A percentile compares a stretch with the other conserved stretches of the same genome.
Conservation (phyloP, 2,888 invertebrate species). For the Cenopis cana region DNA sequence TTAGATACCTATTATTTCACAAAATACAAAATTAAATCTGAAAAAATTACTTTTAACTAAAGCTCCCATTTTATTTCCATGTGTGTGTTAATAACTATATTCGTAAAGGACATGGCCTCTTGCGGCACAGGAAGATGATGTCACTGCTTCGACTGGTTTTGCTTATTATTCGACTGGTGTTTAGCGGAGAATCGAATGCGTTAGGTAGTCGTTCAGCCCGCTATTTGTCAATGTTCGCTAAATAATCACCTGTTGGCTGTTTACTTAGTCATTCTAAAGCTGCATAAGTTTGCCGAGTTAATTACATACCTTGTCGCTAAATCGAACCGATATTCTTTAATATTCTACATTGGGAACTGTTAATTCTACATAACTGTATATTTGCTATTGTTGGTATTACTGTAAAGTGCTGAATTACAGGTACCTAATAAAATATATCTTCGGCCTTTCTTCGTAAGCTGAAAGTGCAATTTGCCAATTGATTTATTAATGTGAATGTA, state of each 20-base stretch:
- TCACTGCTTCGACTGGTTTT: conserved; percentile 81
- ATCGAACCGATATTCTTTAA: not conserved
- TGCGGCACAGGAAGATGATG: conserved; percentile 80
- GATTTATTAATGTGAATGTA: conserved; percentile 10
- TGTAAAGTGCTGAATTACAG: not conserved
- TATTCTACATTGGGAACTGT: too few relatives aligned
- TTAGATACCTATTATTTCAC: too few relatives aligned
- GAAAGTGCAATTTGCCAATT: not conserved
- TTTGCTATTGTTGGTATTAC: too few relatives aligned
- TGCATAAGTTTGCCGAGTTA: conserved; percentile 13
- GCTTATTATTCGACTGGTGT: conserved; percentile 77
- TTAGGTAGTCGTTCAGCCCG: conserved; percentile 60
- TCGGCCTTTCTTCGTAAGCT: not conserved
- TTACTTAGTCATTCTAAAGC: conserved; percentile 26
- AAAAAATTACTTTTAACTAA: not conserved
- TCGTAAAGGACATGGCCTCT: conserved; percentile 73
- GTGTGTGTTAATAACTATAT: conserved; percentile 48
- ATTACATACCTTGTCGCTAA: conserved; percentile 12
- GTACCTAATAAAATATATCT: not conserved
- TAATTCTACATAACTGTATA: too few relatives aligned
- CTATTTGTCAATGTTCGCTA: conserved; percentile 52
- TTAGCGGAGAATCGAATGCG: conserved; percentile 65
- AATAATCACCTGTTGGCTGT: conserved; percentile 43
- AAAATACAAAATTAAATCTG: not conserved
- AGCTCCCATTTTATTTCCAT: conserved; percentile 11